Conservation (phyloP, 2,113 vertebrate species). For the Todiramphus chloris region DNA sequence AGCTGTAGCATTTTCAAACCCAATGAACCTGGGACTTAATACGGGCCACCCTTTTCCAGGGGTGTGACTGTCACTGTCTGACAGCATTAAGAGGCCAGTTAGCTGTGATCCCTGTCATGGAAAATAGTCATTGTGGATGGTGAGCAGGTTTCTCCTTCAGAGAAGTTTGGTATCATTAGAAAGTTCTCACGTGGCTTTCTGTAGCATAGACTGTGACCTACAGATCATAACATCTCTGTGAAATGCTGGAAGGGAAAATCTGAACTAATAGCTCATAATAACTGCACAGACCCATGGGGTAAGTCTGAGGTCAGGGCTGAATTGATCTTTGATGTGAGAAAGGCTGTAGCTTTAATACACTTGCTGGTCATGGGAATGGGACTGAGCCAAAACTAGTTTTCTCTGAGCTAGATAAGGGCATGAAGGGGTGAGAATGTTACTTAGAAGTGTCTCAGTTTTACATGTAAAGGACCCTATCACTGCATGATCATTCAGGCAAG, state of each 20-base stretch:
- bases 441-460: neutral
- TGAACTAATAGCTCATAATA: slow-evolving; percentile 46
- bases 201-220: neutral
- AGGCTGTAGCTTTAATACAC: neutral
- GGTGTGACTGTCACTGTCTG: rapidly evolving
- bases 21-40: neutral
- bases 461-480: neutral
- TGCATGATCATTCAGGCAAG: neutral
- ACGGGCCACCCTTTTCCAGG: neutral
- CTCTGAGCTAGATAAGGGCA: neutral
- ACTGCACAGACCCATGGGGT: neutral
- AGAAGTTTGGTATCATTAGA: neutral
- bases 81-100: neutral
- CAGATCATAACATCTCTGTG: neutral
- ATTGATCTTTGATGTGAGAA: slow-evolving; percentile 37
- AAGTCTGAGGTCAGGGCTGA: slow-evolving; percentile 30
- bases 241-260: slow-evolving; percentile 28
- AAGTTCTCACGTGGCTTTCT: slow-evolving; percentile 8
- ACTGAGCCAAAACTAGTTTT: neutral
- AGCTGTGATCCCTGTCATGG: neutral
- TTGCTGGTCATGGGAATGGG: slow-evolving; percentile 36
- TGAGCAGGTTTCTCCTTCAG: neutral
- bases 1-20: neutral
- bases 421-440: neutral
- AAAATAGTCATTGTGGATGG: neutral